These are phyloP conservation scores for Drosophila azteca DNA, from an alignment of 1,140 invertebrate genomes.

Conservation along the genomic window DNA sequence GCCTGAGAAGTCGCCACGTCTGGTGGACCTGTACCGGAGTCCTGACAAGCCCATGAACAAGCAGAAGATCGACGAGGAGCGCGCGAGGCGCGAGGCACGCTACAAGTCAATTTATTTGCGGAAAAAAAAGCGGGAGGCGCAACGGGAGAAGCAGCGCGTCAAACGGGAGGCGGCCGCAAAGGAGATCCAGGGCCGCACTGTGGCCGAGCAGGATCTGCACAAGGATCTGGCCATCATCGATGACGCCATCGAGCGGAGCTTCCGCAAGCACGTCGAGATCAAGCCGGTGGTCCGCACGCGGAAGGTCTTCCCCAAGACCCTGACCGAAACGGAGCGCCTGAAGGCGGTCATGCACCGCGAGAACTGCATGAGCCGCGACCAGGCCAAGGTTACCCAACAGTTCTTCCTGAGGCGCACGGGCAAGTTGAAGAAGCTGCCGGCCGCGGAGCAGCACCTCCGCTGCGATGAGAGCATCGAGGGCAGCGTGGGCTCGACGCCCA, in stretches of 20 bases:
- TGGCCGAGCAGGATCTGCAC: constrained; percentile 59
- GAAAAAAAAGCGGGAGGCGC: constrained; percentile 40
- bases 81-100: constrained; percentile 48
- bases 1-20: constrained; percentile 8
- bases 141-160: constrained; percentile 17
- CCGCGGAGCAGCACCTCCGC: constrained; percentile 54
- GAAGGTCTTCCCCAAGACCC: constrained; percentile 67
- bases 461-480: constrained; percentile 53
- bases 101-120: constrained; percentile 73
- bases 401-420: constrained; percentile 61
- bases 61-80: constrained; percentile 54
- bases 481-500: constrained; percentile 56
- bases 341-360: constrained; percentile 64
- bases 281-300: constrained; percentile 54
- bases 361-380: constrained; percentile 60
- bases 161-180: constrained; percentile 33
- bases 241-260: constrained; percentile 67
- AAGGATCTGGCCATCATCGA: constrained; percentile 63
- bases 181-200: constrained; percentile 47
- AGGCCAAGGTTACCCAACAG: constrained; percentile 58
- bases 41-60: constrained; percentile 62
- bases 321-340: constrained; percentile 68
- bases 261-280: constrained; percentile 60
- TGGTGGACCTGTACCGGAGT: constrained; percentile 62
- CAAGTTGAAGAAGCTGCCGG: constrained; percentile 58